These are phyloP conservation scores for Anaspis maculata DNA, from an alignment of 2,888 invertebrate genomes.

Conservation along the genomic window DNA sequence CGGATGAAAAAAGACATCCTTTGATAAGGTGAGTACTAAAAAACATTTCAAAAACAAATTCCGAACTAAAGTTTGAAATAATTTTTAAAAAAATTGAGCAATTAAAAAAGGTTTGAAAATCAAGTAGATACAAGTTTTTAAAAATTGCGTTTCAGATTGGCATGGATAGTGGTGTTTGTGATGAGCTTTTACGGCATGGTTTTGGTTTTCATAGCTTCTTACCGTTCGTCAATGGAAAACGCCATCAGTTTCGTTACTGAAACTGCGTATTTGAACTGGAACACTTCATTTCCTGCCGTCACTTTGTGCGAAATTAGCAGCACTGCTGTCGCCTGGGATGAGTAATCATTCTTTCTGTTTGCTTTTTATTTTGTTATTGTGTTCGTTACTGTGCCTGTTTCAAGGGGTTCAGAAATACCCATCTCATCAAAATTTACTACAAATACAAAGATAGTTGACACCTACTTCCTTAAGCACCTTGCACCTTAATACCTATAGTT, in stretches of 20 bases:
- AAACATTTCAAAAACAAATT: conserved; percentile 3
- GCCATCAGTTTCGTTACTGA: conserved; percentile 45
- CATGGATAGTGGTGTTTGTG: conserved; percentile 46
- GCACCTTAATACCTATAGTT: too few species aligned
- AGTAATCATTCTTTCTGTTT: conserved; percentile 20
- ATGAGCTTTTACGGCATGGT: conserved; percentile 42
- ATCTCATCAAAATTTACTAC: too few species aligned
- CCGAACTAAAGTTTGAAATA: too few species aligned
- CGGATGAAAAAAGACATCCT: conserved; percentile 24
- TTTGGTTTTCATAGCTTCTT: conserved; percentile 44
- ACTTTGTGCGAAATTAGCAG: conserved; percentile 49
- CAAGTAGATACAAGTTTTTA: too few species aligned
- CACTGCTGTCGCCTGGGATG: conserved; percentile 31
- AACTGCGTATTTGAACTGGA: conserved; percentile 54
- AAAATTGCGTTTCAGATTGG: conserved; percentile 6
- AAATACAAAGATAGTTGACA: too few species aligned
- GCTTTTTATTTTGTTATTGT: too few species aligned
- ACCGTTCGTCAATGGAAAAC: conserved; percentile 46
- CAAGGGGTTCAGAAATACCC: too few species aligned
- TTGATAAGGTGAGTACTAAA: conserved; percentile 24
- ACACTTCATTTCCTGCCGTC: conserved; percentile 54
- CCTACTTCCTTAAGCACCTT: too few species aligned
- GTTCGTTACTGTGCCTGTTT: too few species aligned
- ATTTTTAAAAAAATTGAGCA: too few species aligned
- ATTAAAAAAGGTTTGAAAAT: conserved; percentile 4